A percentile compares a stretch with the other conserved stretches of the same genome.
Evolutionary conservation across 2,113 vertebrate species (phyloP).

Genomic region (Neofelis nebulosa): DNA sequence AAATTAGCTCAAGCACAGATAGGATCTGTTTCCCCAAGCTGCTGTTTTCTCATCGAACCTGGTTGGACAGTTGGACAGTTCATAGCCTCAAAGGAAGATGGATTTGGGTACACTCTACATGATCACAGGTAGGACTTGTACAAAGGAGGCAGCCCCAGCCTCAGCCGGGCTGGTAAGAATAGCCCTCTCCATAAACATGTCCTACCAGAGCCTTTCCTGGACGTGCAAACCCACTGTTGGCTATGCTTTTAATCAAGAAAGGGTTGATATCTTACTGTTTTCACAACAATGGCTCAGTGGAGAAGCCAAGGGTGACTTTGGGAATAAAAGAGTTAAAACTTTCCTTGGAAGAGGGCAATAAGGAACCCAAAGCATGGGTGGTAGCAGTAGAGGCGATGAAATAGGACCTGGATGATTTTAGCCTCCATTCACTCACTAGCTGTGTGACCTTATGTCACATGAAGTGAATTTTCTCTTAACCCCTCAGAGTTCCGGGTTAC

Average conservation of each 20-base stretch:
- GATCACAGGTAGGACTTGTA: neutral
- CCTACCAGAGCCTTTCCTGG: neutral
- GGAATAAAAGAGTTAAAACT: neutral
- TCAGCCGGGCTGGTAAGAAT: rapidly evolving
- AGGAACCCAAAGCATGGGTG: neutral
- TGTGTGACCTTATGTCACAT: neutral
- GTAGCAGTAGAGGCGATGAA: neutral
- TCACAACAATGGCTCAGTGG: neutral
- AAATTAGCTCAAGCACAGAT: neutral
- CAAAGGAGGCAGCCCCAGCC: neutral
- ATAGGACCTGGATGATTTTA: neutral
- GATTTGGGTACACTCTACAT: neutral
- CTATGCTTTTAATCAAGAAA: neutral
- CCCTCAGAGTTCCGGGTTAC: neutral
- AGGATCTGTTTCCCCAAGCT: neutral
- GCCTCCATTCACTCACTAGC: neutral
- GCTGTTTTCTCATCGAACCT: neutral
- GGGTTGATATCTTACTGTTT: neutral
- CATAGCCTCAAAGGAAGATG: neutral
- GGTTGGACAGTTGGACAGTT: neutral
- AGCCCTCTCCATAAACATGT: rapidly evolving
- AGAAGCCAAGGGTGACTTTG: neutral
- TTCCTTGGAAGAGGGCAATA: neutral
- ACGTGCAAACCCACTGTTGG: neutral
- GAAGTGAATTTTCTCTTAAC: neutral